Conservation (phyloP, 2,113 vertebrate genomes). For the Xiphorhynchus elegans region DNA sequence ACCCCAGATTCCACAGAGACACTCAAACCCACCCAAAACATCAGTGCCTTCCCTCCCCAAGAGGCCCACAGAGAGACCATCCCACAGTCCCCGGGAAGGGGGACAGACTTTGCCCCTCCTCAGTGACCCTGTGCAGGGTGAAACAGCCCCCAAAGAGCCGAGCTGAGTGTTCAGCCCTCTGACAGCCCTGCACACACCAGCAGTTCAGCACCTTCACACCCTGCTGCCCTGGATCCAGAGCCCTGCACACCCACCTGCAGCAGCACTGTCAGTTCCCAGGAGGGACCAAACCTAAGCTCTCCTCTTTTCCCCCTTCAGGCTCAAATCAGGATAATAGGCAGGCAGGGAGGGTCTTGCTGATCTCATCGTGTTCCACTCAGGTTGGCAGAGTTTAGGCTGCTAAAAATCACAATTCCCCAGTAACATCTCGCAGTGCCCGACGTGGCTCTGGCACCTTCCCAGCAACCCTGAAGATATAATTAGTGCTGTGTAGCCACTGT, state of each 20-base stretch:
- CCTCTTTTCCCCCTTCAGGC: neutral
- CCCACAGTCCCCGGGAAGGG: fast-evolving
- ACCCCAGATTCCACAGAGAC: neutral
- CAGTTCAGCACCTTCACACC: neutral
- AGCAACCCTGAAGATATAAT: constrained; percentile 61
- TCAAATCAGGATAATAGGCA: neutral
- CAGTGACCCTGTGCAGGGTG: neutral
- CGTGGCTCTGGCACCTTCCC: constrained; percentile 3
- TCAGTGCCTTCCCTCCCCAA: neutral
- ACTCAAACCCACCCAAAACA: neutral
- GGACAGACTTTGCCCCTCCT: neutral
- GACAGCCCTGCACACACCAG: neutral
- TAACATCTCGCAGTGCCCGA: constrained; percentile 7
- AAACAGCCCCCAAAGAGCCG: neutral
- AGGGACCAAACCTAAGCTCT: neutral
- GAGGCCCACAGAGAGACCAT: fast-evolving
- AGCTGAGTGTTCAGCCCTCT: neutral
- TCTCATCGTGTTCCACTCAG: neutral
- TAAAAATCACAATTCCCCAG: constrained; percentile 45
- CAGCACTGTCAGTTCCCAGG: neutral
- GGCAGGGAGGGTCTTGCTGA: neutral
- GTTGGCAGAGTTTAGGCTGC: constrained; percentile 3
- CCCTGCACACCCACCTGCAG: neutral
- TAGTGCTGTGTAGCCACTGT: constrained; percentile 56
- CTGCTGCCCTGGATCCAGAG: neutral